A percentile compares a stretch with the other conserved stretches of the same genome.
These are phyloP conservation scores for Aegithalos caudatus DNA, from an alignment of 2,113 vertebrate genomes.

Conservation along the genomic window DNA sequence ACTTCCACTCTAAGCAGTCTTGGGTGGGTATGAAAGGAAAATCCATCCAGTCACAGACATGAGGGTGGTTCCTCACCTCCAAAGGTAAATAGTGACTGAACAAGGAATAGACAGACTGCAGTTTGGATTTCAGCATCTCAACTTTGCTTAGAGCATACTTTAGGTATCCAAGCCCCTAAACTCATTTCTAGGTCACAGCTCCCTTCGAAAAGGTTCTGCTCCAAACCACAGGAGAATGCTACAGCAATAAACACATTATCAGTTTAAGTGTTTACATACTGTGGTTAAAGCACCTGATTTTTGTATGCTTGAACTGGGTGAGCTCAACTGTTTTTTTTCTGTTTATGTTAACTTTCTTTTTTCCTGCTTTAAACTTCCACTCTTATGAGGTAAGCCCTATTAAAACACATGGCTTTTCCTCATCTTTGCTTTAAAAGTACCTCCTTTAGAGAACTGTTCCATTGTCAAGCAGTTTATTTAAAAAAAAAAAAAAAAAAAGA, in stretches of 20 bases:
- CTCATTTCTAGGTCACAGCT: background rate
- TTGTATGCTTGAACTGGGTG: background rate
- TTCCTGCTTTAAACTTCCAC: background rate
- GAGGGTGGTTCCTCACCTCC: background rate
- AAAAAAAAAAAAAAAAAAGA: background rate
- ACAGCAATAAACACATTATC: background rate
- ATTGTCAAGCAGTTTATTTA: background rate
- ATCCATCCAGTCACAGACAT: background rate
- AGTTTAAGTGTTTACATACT: background rate
- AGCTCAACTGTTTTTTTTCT: background rate
- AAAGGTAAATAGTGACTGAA: background rate
- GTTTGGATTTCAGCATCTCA: background rate
- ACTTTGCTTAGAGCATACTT: background rate
- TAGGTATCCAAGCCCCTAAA: background rate
- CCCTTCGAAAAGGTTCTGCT: background rate
- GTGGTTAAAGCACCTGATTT: background rate
- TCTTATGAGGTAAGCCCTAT: background rate
- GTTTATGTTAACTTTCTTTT: background rate
- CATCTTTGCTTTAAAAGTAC: background rate
- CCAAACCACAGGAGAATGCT: background rate
- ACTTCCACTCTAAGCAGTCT: background rate
- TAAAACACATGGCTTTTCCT: background rate
- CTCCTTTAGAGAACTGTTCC: background rate
- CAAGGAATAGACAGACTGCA: background rate
- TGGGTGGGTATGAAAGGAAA: background rate